Evolutionary conservation across 2,888 invertebrate genomes (phyloP).

Genomic region (Elmis aenea): DNA sequence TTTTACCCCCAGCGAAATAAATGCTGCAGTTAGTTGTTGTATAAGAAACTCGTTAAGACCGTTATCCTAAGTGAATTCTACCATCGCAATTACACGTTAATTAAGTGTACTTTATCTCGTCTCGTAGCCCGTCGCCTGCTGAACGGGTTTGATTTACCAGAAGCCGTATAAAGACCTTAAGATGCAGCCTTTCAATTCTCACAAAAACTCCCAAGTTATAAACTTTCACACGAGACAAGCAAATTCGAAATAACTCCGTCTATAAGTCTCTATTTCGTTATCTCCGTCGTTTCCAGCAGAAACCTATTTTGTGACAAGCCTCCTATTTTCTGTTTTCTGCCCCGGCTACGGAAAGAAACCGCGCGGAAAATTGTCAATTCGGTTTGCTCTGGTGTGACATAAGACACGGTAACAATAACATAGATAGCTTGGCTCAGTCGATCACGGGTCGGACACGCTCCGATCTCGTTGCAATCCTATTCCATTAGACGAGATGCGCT

Average conservation of each 20-base stretch:
- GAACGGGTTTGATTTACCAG: too few species aligned
- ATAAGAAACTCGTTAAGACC: too few species aligned
- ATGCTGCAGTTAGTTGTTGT: too few species aligned
- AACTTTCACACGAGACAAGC: conserved; percentile 16
- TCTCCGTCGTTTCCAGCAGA: conserved; percentile 33
- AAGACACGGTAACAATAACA: conserved; percentile 43
- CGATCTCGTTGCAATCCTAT: conserved; percentile 26
- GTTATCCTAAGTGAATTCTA: too few species aligned
- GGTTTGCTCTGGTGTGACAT: conserved; percentile 40
- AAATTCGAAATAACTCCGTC: conserved; percentile 35
- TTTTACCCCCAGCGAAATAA: too few species aligned
- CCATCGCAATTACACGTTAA: too few species aligned
- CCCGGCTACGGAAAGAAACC: conserved; percentile 55
- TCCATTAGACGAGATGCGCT: conserved; percentile 25
- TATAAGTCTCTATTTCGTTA: conserved; percentile 44
- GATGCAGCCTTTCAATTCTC: too few species aligned
- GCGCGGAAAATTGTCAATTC: conserved; percentile 68
- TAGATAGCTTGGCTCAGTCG: conserved; percentile 31
- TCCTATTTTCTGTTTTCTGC: conserved; percentile 39
- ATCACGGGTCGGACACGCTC: conserved; percentile 28
- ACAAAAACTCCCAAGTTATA: too few species aligned
- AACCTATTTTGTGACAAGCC: conserved; percentile 37
- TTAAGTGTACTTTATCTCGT: too few species aligned
- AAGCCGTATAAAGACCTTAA: too few species aligned
- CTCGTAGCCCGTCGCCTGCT: too few species aligned